phyloP scores from a whole-genome alignment of 2,113 vertebrate genomes.

The Tenrec ecaudatus region DNA sequence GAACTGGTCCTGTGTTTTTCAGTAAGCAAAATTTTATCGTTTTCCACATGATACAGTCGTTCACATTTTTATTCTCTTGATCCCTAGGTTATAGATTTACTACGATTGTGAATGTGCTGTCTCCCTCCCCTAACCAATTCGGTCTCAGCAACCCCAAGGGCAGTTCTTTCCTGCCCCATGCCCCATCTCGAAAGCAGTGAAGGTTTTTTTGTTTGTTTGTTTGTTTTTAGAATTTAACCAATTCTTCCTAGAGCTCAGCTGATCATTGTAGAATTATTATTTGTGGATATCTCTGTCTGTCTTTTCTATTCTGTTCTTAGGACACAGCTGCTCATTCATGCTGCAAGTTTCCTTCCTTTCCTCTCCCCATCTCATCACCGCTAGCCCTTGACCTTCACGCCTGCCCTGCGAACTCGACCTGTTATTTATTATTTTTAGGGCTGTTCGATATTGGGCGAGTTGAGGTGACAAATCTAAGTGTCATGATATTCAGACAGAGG shows the following conservation, averaged over 20 bases:
- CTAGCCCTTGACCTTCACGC: neutral
- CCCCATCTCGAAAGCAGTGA: too few relatives aligned
- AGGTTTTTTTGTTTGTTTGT: too few relatives aligned
- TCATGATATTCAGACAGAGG: neutral
- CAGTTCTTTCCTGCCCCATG: too few relatives aligned
- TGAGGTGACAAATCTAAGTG: neutral
- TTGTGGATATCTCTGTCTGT: neutral
- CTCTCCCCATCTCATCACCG: neutral
- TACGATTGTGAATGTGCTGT: neutral
- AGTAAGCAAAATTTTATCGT: slow-evolving; percentile 1
- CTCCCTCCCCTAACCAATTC: neutral
- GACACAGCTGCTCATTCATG: neutral
- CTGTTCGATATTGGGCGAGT: neutral
- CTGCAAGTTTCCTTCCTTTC: neutral
- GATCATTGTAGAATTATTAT: neutral
- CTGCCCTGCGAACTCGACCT: neutral
- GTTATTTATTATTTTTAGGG: neutral
- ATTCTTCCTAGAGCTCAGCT: neutral
- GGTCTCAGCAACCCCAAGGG: neutral
- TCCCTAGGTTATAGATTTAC: slow-evolving; percentile 28
- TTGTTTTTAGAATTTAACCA: neutral
- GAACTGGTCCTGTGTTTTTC: neutral
- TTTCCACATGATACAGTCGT: slow-evolving; percentile 25
- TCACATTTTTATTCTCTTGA: neutral
- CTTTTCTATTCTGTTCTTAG: neutral